Evolutionary conservation across 1,140 invertebrate genomes (phyloP).

Genomic region (Neodiprion lecontei): DNA sequence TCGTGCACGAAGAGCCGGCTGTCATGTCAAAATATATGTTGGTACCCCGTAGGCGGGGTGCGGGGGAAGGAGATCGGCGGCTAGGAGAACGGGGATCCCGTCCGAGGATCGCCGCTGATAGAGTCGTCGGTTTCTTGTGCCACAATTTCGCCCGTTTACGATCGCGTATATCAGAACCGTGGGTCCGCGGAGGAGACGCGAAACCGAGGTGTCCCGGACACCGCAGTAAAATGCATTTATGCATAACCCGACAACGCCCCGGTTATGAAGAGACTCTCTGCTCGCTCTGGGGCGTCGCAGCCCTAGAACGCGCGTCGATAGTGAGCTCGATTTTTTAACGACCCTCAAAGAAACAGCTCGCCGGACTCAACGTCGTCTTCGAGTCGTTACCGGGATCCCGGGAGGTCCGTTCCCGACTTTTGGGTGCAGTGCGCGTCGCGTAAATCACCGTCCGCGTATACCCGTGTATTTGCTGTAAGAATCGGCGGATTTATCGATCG

Average conservation of each 20-base stretch:
- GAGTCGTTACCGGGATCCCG: neutral
- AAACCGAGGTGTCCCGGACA: neutral
- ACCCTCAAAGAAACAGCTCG: neutral
- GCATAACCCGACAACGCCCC: neutral
- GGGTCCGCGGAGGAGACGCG: neutral
- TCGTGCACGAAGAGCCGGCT: slow-evolving; percentile 13
- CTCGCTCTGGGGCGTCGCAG: slow-evolving; percentile 23
- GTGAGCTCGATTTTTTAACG: neutral
- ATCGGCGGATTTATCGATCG: too few relatives aligned
- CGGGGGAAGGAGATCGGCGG: neutral
- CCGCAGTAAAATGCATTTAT: neutral
- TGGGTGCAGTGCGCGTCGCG: neutral
- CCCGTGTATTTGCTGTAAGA: too few relatives aligned
- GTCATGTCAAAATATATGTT: neutral
- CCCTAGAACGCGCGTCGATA: slow-evolving; percentile 15
- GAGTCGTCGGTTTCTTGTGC: slow-evolving; percentile 45
- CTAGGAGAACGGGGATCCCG: slow-evolving; percentile 41
- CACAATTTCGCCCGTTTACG: slow-evolving; percentile 46
- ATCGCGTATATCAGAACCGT: slow-evolving; percentile 40
- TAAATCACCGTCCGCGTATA: neutral
- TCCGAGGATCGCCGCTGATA: slow-evolving; percentile 34
- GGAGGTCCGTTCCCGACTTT: neutral
- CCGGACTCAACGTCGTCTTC: neutral
- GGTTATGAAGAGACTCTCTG: too few relatives aligned
- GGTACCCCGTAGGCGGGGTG: neutral